Evolutionary conservation across 2,888 invertebrate genomes (phyloP).

Genomic region (Drosophila meridiana): DNA sequence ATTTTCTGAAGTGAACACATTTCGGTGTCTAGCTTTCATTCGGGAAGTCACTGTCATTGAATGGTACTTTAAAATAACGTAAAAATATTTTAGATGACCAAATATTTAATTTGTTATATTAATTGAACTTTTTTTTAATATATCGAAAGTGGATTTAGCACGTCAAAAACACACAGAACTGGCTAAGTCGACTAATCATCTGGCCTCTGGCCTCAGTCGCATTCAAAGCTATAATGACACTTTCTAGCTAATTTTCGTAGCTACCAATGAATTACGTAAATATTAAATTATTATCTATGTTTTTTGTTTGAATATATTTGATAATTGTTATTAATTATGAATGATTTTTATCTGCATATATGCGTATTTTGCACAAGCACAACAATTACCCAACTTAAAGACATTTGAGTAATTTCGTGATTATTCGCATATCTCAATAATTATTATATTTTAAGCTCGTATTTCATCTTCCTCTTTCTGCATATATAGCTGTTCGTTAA

Average conservation of each 20-base stretch:
- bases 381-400: not conserved
- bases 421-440: not conserved
- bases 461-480: not conserved
- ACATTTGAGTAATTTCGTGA: not conserved
- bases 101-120: too few relatives aligned
- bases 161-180: not conserved
- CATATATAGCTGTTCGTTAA: constrained; percentile 1
- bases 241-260: not conserved
- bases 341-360: constrained; percentile 1
- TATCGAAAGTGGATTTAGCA: not conserved
- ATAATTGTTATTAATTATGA: not conserved
- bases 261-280: not conserved
- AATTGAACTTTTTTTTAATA: not conserved
- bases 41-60: too few relatives aligned
- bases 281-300: not conserved
- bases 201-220: too few relatives aligned
- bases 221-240: not conserved
- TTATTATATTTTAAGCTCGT: not conserved
- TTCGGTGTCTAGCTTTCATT: too few relatives aligned
- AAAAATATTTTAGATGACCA: too few relatives aligned
- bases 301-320: not conserved
- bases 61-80: too few relatives aligned
- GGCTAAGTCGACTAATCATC: not conserved
- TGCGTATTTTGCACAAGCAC: not conserved
- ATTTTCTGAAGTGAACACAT: too few relatives aligned